These are phyloP conservation scores for Aphidius colemani DNA, from an alignment of 2,888 invertebrate genomes.

Conservation along the genomic window DNA sequence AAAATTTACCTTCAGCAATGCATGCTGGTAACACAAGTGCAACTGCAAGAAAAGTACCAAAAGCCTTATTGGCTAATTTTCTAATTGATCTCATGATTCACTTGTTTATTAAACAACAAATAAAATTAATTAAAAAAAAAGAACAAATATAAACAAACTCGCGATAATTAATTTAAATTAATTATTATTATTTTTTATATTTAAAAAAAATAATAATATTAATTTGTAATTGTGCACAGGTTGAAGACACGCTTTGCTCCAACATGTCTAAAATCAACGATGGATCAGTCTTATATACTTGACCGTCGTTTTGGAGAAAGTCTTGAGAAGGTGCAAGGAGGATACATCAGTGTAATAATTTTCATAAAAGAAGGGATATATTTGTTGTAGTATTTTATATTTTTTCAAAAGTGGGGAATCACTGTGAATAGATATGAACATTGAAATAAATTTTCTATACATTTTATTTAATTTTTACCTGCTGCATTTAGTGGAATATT, in stretches of 20 bases:
- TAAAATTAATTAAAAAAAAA: not conserved
- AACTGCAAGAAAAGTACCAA: constrained; percentile 43
- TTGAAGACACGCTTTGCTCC: constrained; percentile 51
- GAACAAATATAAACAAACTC: not conserved
- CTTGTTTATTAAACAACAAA: not conserved
- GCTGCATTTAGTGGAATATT: too few species aligned
- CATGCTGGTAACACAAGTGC: constrained; percentile 47
- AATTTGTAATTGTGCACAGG: constrained; percentile 7
- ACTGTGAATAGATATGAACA: not conserved
- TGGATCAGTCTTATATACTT: constrained; percentile 57
- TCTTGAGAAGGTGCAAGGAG: constrained; percentile 45
- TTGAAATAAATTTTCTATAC: too few species aligned
- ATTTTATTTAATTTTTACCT: too few species aligned
- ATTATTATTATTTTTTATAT: not conserved
- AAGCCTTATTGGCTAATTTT: constrained; percentile 48
- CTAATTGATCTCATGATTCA: constrained; percentile 47
- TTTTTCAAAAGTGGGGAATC: constrained; percentile 4
- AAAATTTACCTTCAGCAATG: constrained; percentile 53
- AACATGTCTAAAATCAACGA: constrained; percentile 56
- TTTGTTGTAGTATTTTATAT: not conserved
- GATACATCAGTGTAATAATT: constrained; percentile 29
- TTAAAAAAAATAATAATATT: constrained; percentile 5
- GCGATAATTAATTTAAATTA: not conserved
- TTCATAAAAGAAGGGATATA: constrained; percentile 12
- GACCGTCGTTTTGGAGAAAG: constrained; percentile 59